These are phyloP conservation scores for Limnephilus marmoratus DNA, from an alignment of 2,888 invertebrate species.

Conservation along the genomic window DNA sequence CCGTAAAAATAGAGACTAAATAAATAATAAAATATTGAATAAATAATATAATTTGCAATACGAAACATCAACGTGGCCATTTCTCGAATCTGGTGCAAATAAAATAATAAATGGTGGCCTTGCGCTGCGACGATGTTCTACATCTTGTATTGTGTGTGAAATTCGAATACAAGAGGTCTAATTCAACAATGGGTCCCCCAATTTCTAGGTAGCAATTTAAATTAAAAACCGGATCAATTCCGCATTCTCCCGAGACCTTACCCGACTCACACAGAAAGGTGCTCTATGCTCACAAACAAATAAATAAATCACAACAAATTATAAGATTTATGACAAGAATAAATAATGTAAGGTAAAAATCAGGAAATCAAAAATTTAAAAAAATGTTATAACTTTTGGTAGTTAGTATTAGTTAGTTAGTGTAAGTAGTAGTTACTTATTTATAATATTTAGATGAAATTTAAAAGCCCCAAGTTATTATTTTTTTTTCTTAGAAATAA, in stretches of 20 bases:
- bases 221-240: constrained; percentile 58
- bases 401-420: not conserved
- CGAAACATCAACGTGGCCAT: not conserved
- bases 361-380: not conserved
- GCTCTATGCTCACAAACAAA: not conserved
- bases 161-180: constrained; percentile 39
- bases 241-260: constrained; percentile 31
- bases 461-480: not conserved
- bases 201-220: constrained; percentile 47
- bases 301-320: constrained; percentile 2
- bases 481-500: not conserved
- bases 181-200: constrained; percentile 46
- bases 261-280: not conserved
- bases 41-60: not conserved
- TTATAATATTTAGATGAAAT: not conserved
- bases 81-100: constrained; percentile 19
- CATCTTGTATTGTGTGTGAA: constrained; percentile 42
- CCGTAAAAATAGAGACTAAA: not conserved
- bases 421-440: not conserved
- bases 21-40: not conserved
- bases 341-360: not conserved
- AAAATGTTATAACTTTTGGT: not conserved
- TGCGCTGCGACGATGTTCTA: not conserved
- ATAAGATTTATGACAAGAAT: not conserved
- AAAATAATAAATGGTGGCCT: constrained; percentile 14